phyloP scores from a whole-genome alignment of 2,888 invertebrate species.

The Linnaemya tessellans region DNA sequence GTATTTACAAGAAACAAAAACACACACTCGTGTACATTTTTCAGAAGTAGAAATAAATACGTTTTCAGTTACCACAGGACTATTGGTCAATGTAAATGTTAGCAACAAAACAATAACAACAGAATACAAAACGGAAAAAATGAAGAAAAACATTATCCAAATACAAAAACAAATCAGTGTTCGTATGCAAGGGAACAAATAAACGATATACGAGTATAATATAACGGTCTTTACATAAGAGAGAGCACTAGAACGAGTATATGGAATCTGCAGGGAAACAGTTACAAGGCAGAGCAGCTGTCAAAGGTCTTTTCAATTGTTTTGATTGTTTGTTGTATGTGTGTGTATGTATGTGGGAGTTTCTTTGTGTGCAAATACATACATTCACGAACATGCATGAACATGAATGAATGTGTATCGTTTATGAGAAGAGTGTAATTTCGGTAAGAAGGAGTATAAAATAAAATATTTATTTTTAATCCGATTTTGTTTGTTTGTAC shows the following conservation, averaged over 20 bases:
- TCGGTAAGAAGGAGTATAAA: slow-evolving; percentile 11
- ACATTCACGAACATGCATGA: no score
- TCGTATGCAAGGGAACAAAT: slow-evolving; percentile 21
- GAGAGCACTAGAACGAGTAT: background rate
- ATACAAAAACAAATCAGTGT: background rate
- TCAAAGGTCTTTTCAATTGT: slow-evolving; percentile 49
- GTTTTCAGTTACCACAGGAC: slow-evolving; percentile 27
- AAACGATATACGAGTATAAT: background rate
- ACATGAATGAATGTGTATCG: background rate
- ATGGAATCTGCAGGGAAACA: slow-evolving; percentile 45
- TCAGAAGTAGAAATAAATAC: background rate
- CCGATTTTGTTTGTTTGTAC: slow-evolving; percentile 82
- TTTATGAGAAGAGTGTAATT: slow-evolving; percentile 21
- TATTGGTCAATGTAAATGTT: slow-evolving; percentile 46
- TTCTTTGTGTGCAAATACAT: slow-evolving; percentile 1
- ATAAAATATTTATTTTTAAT: slow-evolving; percentile 73
- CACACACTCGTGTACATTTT: background rate
- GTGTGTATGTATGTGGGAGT: slow-evolving; percentile 61
- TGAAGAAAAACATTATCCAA: background rate
- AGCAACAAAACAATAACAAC: slow-evolving; percentile 31
- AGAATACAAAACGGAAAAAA: slow-evolving; percentile 2
- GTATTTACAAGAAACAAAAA: slow-evolving; percentile 65
- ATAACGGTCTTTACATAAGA: slow-evolving; percentile 14
- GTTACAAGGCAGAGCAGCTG: slow-evolving; percentile 63
- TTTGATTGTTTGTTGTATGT: slow-evolving; percentile 23